Percentiles rank a stretch among this genome's conserved stretches.
Conservation (phyloP, 37 sponge, comb jelly and placozoan species). For the Ianthella basta region DNA sequence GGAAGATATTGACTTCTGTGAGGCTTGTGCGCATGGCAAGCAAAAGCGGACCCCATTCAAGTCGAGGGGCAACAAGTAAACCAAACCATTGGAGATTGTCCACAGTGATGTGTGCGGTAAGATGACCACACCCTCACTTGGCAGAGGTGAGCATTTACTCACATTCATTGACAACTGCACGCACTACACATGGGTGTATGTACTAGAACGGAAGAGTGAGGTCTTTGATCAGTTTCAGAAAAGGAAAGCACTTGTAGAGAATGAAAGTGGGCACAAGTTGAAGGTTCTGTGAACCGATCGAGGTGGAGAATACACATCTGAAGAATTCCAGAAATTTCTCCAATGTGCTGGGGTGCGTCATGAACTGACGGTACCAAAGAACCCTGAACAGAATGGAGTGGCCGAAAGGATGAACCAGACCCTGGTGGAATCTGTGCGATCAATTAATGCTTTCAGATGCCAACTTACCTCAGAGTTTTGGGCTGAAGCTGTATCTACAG, state of each 20-base stretch:
- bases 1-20: too few relatives aligned
- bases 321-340: constrained; percentile 15
- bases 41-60: too few relatives aligned
- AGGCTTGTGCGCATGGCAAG: too few relatives aligned
- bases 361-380: constrained; percentile 35
- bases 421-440: constrained; percentile 21
- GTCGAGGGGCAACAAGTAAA: too few relatives aligned
- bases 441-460: constrained; percentile 36
- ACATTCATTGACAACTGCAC: too few relatives aligned
- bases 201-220: constrained; percentile 12
- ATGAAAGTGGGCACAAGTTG: neutral
- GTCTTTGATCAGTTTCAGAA: constrained; percentile 24
- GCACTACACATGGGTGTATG: too few relatives aligned
- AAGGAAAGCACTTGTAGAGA: constrained; percentile 42
- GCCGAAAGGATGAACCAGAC: constrained; percentile 40
- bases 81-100: too few relatives aligned
- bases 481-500: constrained; percentile 47
- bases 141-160: too few relatives aligned
- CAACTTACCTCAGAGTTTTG: constrained; percentile 6
- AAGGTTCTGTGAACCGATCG: neutral
- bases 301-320: constrained; percentile 47
- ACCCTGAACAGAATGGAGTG: constrained; percentile 38
- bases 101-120: too few relatives aligned
- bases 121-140: too few relatives aligned
- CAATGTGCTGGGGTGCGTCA: constrained; percentile 26